Conservation (phyloP, 2,113 vertebrate genomes). For the Zingel zingel region DNA sequence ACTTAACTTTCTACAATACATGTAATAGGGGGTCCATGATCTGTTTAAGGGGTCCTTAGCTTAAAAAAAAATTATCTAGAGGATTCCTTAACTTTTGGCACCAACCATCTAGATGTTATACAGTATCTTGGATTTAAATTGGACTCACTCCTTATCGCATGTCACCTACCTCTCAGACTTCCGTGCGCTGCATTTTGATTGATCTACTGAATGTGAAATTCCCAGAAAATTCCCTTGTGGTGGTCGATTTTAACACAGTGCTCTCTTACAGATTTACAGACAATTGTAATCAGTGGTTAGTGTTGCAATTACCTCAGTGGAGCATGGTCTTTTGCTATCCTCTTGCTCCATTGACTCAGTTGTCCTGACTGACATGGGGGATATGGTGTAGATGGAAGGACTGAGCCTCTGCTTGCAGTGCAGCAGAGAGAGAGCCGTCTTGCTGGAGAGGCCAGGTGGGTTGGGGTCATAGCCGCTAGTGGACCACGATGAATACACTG, state of each 20-base stretch:
- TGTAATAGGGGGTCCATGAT: no score
- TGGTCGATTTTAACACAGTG: not conserved
- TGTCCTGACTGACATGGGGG: conserved; percentile 83
- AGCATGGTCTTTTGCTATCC: conserved; percentile 86
- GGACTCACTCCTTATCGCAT: not conserved
- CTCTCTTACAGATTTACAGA: not conserved
- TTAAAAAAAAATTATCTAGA: not conserved
- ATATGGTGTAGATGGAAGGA: conserved; percentile 93
- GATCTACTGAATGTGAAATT: not conserved
- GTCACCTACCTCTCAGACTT: not conserved
- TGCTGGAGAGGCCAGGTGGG: conserved; percentile 94
- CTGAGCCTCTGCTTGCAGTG: conserved; percentile 94
- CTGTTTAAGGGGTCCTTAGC: no score
- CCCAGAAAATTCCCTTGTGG: not conserved
- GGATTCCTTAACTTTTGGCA: not conserved
- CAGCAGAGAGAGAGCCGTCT: conserved; percentile 92
- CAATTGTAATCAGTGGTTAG: not conserved
- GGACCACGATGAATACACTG: conserved; percentile 95
- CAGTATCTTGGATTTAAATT: not conserved
- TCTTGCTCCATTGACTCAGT: conserved; percentile 83
- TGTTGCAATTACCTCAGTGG: conserved; percentile 89
- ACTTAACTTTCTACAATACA: no score
- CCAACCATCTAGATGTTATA: not conserved
- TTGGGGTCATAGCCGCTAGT: conserved; percentile 93
- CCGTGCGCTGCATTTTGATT: not conserved